These are phyloP conservation scores for Anadara kagoshimensis DNA, from an alignment of 1,140 invertebrate genomes.

Conservation along the genomic window DNA sequence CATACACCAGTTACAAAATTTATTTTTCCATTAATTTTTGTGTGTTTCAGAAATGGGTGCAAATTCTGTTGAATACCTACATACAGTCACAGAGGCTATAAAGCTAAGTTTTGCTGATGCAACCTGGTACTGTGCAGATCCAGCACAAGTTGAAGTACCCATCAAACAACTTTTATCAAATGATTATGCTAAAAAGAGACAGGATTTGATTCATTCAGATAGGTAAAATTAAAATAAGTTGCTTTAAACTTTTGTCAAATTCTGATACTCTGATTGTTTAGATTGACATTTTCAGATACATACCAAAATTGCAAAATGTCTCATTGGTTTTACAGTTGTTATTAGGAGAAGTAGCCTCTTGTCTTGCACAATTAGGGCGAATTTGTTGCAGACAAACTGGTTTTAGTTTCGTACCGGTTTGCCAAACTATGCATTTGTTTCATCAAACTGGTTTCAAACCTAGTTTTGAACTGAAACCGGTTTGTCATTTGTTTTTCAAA, in stretches of 20 bases:
- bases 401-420: not conserved
- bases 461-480: not conserved
- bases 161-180: conserved; percentile 65
- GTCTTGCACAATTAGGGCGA: too few species aligned
- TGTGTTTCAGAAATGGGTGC: conserved; percentile 62
- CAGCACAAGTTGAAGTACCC: conserved; percentile 57
- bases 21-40: too few species aligned
- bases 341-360: too few species aligned
- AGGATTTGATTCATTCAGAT: conserved; percentile 57
- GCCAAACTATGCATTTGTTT: not conserved
- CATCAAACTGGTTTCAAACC: not conserved
- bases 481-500: too few species aligned
- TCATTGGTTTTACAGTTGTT: too few species aligned
- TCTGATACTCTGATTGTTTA: not conserved
- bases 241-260: too few species aligned
- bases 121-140: conserved; percentile 68
- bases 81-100: conserved; percentile 70
- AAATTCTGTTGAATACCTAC: conserved; percentile 68
- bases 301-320: too few species aligned
- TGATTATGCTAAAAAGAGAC: conserved; percentile 67
- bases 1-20: too few species aligned
- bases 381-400: not conserved
- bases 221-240: too few species aligned
- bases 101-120: conserved; percentile 72
- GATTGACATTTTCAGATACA: too few species aligned